Conservation (phyloP, 1,140 invertebrate genomes). For the Agrypnia vestita region DNA sequence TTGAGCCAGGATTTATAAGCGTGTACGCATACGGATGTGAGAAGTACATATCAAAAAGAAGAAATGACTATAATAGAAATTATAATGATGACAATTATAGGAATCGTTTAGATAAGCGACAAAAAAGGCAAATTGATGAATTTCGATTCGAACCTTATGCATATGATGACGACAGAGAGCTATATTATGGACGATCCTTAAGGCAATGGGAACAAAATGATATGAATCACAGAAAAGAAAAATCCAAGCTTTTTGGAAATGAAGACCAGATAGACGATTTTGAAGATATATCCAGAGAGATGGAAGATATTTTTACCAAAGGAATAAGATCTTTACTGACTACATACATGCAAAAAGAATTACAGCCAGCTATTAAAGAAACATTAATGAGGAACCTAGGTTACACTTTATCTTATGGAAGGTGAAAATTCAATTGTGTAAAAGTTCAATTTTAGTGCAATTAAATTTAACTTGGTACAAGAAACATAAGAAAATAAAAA, state of each 20-base stretch:
- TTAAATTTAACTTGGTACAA: background rate
- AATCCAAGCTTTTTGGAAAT: constrained; percentile 68
- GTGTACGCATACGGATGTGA: constrained; percentile 88
- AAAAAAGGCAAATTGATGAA: constrained; percentile 66
- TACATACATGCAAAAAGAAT: constrained; percentile 85
- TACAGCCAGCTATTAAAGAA: constrained; percentile 88
- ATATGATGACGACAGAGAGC: constrained; percentile 61
- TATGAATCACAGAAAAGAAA: constrained; percentile 63
- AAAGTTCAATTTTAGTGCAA: too few relatives aligned
- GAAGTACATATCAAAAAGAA: constrained; percentile 65
- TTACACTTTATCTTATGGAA: constrained; percentile 87
- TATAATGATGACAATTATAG: constrained; percentile 67
- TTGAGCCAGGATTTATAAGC: constrained; percentile 86
- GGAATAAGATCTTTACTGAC: constrained; percentile 85
- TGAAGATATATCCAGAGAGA: constrained; percentile 81
- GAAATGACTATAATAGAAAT: constrained; percentile 61
- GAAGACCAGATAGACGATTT: constrained; percentile 72
- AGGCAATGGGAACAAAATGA: constrained; percentile 68
- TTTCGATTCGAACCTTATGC: constrained; percentile 66
- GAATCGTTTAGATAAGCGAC: constrained; percentile 66
- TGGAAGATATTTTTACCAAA: constrained; percentile 87
- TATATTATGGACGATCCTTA: constrained; percentile 66
- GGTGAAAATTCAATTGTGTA: constrained; percentile 61
- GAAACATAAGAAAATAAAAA: too few relatives aligned
- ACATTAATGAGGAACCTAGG: constrained; percentile 89